Evolutionary conservation across 1,140 invertebrate species (phyloP), one percentile per base, ranked within the genome.

Genomic region (Aphelenchoides avenae): DNA sequence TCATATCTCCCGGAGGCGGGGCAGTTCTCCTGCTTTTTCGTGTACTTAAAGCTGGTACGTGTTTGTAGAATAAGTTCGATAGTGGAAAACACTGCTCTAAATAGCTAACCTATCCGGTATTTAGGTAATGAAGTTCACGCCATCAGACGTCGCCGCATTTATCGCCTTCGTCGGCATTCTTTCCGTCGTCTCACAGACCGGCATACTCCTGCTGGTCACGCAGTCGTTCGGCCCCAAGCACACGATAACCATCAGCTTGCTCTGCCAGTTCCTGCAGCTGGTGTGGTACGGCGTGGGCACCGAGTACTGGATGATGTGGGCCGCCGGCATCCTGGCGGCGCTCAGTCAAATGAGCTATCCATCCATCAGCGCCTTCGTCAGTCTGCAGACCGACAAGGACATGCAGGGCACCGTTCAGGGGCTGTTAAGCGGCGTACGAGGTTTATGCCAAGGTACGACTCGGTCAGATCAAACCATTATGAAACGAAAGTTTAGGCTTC

Each of bases 11-110:
- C 94, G n/a, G 95, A 99, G 72, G 84, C 84, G 37, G 93, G 93
- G 57, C 90, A 97, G 81, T 98, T 98, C 81, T 97, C 93, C 53
- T 97, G 93, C 81, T 97, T 99, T 81, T 98, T 99, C 82, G 93
- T 99, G 66, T 99, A 99, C 81, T 84, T 99, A 41, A 91, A 90
- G 82, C 83, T 98, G 70, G 91, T 86, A 77, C 80, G 82, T 77
- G 30, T 42, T 63, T 29, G 3, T 27, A 6, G 9, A 49, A 37
- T 31, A n/a, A 9, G 44, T 1, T 49, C 34, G 27, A 47, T 39
- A 33, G 24, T 26, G 1, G 24, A 13, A 44, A 18, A 44, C 9
- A 31, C 15, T 3, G n/a, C 24, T 52, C 26, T 44, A 52, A 31
- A 39, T 29, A 2, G 7, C 22, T 1, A 3, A 3, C 24, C 11